These are phyloP conservation scores for Engraulis encrasicolus DNA, from an alignment of 2,113 vertebrate genomes.

Conservation along the genomic window DNA sequence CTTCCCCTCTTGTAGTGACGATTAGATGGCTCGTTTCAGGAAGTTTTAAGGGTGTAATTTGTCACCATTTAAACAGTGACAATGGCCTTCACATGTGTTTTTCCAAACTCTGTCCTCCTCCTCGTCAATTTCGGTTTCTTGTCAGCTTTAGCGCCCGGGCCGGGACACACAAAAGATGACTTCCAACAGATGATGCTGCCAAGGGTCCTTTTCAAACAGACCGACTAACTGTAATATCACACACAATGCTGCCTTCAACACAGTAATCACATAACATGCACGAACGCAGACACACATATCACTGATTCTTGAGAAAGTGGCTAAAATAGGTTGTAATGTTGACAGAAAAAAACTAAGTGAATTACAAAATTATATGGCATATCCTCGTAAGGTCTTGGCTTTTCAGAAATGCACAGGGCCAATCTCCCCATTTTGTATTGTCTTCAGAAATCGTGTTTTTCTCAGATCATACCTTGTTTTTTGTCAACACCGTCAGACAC, in stretches of 20 bases:
- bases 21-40: conserved; percentile 47
- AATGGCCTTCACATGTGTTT: conserved; percentile 17
- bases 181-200: neutral
- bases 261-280: neutral
- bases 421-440: too few species aligned
- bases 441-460: too few species aligned
- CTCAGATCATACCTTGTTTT: too few species aligned
- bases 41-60: conserved; percentile 47
- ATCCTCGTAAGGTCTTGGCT: too few species aligned
- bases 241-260: neutral
- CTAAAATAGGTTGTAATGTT: too few species aligned
- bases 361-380: too few species aligned
- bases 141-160: neutral
- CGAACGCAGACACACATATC: too few species aligned
- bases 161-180: neutral
- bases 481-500: too few species aligned
- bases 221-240: neutral
- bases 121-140: neutral
- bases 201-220: neutral
- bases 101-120: neutral
- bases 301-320: too few species aligned
- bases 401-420: too few species aligned
- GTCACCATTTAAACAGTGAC: conserved; percentile 47
- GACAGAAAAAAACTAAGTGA: too few species aligned
- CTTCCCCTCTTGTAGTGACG: conserved; percentile 38